Evolutionary conservation across 2,888 invertebrate species (phyloP), one percentile per base, ranked within the genome.

Genomic region (Crioceris asparagi): DNA sequence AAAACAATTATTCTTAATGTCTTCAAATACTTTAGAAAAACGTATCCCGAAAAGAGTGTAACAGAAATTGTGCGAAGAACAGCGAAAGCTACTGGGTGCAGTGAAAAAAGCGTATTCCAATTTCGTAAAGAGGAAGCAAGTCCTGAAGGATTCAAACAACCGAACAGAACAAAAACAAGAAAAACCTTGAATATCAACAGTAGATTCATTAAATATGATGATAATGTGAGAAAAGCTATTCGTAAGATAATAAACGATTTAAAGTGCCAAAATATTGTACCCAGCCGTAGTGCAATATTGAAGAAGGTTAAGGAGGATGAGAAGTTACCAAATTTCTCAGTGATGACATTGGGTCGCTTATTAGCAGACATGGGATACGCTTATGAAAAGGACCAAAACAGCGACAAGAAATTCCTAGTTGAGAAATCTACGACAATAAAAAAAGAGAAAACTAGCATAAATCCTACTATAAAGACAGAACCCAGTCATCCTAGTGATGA

Each of bases 1-100:
- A 64, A 64, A 47, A 63, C 60, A 19, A 64, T 64, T 19, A 64
- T 64, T 36, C 48, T 64, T 25, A 64, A 64, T 41, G 64, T 64
- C 3, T 64, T 64, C 38, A 63, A 63, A 50, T 64, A 63, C 47
- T 62, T 64, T 42, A 55, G 57, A 10, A 46, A 44, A 12, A 50
- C 59, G 39, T 51, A 54, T 44, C 56, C 62, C 2, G 60, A 62
- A 23, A 54, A 55, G 37, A 59, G 60, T 36, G 56, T 63, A 14
- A 63, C 64, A 7, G 62, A 63, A 40, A 49, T 61, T 18, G 62
- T 63, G 3, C 48, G 60, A 26, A 46, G 57, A 18, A 63, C 64
- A 23, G 51, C 64, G 2, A 59, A 56, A 52, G 64, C 64, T 7
- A 64, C 63, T 10, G 64, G 64, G 3, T 64, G 64, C 14, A 63